These are phyloP conservation scores for Oryzias melastigma DNA, from an alignment of 2,113 vertebrate genomes.

Conservation along the genomic window DNA sequence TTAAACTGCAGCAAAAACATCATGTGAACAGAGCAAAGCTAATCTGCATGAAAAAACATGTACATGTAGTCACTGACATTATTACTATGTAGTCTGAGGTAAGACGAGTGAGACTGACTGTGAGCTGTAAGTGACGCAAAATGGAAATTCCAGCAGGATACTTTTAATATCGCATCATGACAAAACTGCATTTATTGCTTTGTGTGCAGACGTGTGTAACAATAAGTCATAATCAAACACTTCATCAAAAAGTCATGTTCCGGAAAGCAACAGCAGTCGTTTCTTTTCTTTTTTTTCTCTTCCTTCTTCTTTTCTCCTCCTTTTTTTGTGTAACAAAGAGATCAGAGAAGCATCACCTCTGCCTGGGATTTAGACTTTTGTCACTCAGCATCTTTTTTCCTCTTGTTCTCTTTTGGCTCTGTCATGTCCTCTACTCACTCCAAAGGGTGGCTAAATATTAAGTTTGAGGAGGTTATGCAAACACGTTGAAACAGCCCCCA, in stretches of 20 bases:
- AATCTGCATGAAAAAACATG: no score
- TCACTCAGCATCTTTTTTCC: slow-evolving; percentile 39
- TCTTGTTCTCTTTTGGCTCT: slow-evolving; percentile 57
- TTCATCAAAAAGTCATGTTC: slow-evolving; percentile 32
- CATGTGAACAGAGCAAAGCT: no score
- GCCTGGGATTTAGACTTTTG: slow-evolving; percentile 41
- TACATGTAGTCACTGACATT: no score
- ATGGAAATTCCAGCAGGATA: slow-evolving; percentile 30
- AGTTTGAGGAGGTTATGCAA: slow-evolving; percentile 79
- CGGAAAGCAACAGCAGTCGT: slow-evolving; percentile 24
- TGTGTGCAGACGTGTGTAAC: slow-evolving; percentile 22
- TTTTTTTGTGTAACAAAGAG: slow-evolving; percentile 49
- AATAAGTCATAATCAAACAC: slow-evolving; percentile 32
- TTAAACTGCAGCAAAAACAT: no score
- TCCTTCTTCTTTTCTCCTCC: slow-evolving; percentile 25
- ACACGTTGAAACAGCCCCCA: slow-evolving; percentile 77
- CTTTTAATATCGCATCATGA: slow-evolving; percentile 31
- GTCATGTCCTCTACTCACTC: slow-evolving; percentile 60
- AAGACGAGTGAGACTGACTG: background rate
- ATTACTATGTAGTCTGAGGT: no score
- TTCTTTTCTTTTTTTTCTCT: slow-evolving; percentile 34
- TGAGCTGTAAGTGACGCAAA: slow-evolving; percentile 24
- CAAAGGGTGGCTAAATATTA: slow-evolving; percentile 74
- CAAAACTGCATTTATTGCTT: slow-evolving; percentile 15
- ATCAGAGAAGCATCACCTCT: slow-evolving; percentile 52